Evolutionary conservation across 35 echinoderm and acorn worm species (phyloP), one percentile per base, ranked within the genome.

Genomic region (Anneissia japonica): DNA sequence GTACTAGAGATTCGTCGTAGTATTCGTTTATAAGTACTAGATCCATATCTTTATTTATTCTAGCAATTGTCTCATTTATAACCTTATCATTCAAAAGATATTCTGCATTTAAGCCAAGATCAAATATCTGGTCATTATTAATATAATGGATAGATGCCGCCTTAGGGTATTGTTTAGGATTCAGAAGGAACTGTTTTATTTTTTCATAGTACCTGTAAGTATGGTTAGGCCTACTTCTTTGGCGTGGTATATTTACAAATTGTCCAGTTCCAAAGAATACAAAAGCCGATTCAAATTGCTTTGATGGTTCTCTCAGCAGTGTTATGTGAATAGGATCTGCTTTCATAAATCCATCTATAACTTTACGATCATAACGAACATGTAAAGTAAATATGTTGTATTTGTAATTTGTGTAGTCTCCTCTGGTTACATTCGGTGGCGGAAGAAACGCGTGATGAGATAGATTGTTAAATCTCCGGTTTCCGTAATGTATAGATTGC

Each of bases 11-110:
- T 79, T 88, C 91, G 35, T 93, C 91, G 38, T 89, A 93, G 39
- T 93, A 85, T 89, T 93, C 91, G 36, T 82, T 88, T 2, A 93
- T 84, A 10, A 93, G 38, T 33, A 93, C 91, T 43, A 93, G 73
- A 30, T 93, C 79, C 3, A 93, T 83, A 26, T 84, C 43, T 55
- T 34, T 26, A 31, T 84, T 82, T 36, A 93, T 46, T 30, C 74
- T 75, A 35, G 74, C 4, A 37, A 93, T 82, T 14, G 46, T 85
- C 11, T 88, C 77, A 12, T 41, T 34, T 3, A 92, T 78, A 9
- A 38, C 45, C 32, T 31, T 74, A 32, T 73, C 28, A 35, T 83
- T 35, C 1, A 14, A 5, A 38, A 36, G 83, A 77, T 88, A 82
- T 41, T 87, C 38, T 1, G 34, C 40, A 36, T 83, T 86, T 28